Percentiles rank a stretch among this genome's conserved stretches.
Evolutionary conservation across 2,888 invertebrate genomes (phyloP).

Genomic region (Leptogaster cylindrica): DNA sequence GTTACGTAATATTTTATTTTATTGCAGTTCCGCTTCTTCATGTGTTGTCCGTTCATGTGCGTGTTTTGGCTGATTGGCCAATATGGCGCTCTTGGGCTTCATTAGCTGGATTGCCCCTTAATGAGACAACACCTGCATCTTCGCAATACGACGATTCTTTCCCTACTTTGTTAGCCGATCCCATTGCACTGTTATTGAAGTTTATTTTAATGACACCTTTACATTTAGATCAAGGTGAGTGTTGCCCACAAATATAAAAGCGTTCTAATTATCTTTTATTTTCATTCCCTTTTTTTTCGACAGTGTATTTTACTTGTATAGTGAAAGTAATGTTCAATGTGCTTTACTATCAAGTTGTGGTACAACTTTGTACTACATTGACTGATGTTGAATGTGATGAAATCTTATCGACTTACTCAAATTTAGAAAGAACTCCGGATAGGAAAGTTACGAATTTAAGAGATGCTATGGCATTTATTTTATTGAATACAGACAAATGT

Average conservation of each 20-base stretch:
- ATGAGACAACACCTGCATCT: slow-evolving; percentile 57
- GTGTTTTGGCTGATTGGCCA: slow-evolving; percentile 71
- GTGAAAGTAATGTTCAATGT: slow-evolving; percentile 89
- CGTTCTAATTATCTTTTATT: neutral
- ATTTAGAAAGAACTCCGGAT: slow-evolving; percentile 38
- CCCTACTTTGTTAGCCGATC: slow-evolving; percentile 86
- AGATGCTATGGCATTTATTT: slow-evolving; percentile 59
- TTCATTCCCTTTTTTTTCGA: no score
- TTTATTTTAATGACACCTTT: slow-evolving; percentile 84
- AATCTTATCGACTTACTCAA: slow-evolving; percentile 57
- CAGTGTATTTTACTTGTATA: slow-evolving; percentile 88
- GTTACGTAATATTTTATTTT: neutral
- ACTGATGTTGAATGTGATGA: slow-evolving; percentile 70
- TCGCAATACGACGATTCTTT: slow-evolving; percentile 64
- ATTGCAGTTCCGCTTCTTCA: slow-evolving; percentile 81
- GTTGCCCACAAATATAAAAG: slow-evolving; percentile 28
- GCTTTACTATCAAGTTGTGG: slow-evolving; percentile 85
- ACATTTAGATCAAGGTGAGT: slow-evolving; percentile 84
- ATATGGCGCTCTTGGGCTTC: slow-evolving; percentile 64
- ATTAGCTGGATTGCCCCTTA: slow-evolving; percentile 58
- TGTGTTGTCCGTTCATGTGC: slow-evolving; percentile 85
- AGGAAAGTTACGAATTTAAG: slow-evolving; percentile 53
- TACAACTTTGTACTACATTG: slow-evolving; percentile 76
- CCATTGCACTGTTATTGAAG: slow-evolving; percentile 84
- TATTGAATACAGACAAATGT: slow-evolving; percentile 57